phyloP scores from a whole-genome alignment of 2,113 vertebrate species.

The Sapayoa aenigma region DNA sequence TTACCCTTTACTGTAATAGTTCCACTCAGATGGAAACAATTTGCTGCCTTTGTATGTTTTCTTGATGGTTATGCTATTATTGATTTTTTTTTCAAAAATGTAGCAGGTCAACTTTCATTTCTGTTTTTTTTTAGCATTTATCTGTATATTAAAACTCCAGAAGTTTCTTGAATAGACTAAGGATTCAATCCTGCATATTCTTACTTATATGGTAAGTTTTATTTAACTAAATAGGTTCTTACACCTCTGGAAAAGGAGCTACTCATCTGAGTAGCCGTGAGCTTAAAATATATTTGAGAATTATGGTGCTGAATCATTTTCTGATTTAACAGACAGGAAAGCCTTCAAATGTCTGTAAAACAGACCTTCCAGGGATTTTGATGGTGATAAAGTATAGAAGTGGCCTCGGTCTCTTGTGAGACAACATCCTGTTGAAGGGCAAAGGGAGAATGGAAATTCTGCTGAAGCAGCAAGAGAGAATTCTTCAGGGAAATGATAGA shows the following conservation, averaged over 20 bases:
- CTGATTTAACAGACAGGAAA: neutral
- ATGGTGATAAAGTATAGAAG: constrained; percentile 24
- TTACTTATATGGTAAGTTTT: neutral
- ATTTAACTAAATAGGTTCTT: neutral
- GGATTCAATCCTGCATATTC: neutral
- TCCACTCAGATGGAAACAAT: neutral
- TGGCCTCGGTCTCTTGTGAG: neutral
- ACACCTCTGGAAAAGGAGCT: neutral
- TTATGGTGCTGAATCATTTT: neutral
- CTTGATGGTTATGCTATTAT: neutral
- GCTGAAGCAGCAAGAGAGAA: constrained; percentile 29
- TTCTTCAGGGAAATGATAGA: constrained; percentile 25
- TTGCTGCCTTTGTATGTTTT: neutral
- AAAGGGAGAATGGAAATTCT: constrained; percentile 30
- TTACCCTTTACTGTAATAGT: neutral
- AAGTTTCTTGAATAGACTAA: neutral
- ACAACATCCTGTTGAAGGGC: neutral
- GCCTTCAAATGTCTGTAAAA: neutral
- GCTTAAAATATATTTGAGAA: neutral
- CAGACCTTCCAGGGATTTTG: neutral
- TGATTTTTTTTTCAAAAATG: neutral
- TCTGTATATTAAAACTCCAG: neutral
- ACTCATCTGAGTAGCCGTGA: neutral
- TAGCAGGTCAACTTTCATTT: neutral
- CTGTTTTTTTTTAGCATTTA: neutral